phyloP scores from a whole-genome alignment of 2,888 invertebrate genomes.

The Pandemis heparana region DNA sequence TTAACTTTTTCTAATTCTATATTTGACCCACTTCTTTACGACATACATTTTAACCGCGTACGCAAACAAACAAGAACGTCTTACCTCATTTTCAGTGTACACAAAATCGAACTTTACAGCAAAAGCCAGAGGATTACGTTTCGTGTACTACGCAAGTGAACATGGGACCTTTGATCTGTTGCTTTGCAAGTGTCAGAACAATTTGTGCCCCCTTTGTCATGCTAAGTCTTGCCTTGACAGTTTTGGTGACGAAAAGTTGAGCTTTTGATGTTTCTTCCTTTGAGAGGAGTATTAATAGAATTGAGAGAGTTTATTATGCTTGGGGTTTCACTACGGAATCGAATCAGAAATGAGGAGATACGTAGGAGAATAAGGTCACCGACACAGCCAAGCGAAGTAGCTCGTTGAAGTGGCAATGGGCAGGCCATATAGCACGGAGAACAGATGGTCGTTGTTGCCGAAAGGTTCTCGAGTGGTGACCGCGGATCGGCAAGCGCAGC shows the following conservation, averaged over 20 bases:
- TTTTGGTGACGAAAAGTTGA: background rate
- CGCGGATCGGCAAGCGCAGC: too few relatives aligned
- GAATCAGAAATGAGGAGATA: too few relatives aligned
- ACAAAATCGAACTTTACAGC: background rate
- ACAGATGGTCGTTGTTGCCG: too few relatives aligned
- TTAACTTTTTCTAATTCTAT: background rate
- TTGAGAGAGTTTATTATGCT: too few relatives aligned
- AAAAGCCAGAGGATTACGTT: background rate
- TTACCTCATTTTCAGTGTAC: background rate
- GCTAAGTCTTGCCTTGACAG: background rate
- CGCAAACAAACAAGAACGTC: too few relatives aligned
- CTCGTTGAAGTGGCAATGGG: too few relatives aligned
- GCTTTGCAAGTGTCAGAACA: constrained; percentile 24
- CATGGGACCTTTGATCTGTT: background rate
- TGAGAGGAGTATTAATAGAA: background rate
- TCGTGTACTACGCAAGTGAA: background rate
- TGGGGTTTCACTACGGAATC: too few relatives aligned
- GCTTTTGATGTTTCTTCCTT: constrained; percentile 11
- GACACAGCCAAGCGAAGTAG: too few relatives aligned
- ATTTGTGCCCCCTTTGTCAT: constrained; percentile 2
- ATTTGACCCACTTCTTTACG: background rate
- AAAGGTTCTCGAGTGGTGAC: too few relatives aligned
- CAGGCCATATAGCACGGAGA: too few relatives aligned
- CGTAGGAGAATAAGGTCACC: too few relatives aligned
- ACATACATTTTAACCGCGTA: background rate